phyloP scores from a whole-genome alignment of 1,140 invertebrate genomes.

The Musca domestica region DNA sequence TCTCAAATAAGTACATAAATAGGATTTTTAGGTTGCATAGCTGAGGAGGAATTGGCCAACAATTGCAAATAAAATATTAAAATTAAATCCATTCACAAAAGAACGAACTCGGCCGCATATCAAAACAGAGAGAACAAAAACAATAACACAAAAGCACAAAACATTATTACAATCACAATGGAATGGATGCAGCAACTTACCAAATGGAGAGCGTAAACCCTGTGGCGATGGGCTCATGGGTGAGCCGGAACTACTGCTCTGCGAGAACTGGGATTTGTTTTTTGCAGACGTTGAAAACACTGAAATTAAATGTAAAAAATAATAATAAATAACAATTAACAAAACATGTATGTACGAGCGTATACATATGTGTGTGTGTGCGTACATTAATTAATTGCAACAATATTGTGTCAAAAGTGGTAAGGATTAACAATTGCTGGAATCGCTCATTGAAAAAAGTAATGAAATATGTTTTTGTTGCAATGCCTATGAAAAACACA shows the following conservation, averaged over 20 bases:
- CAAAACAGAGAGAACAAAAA: background rate
- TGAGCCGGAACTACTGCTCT: slow-evolving; percentile 18
- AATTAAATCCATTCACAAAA: background rate
- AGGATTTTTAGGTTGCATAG: too few relatives aligned
- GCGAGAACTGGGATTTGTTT: slow-evolving; percentile 5
- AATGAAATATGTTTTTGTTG: too few relatives aligned
- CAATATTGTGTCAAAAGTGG: too few relatives aligned
- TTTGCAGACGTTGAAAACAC: slow-evolving; percentile 23
- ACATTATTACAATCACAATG: background rate
- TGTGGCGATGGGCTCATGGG: background rate
- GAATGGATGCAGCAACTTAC: background rate
- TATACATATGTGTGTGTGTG: too few relatives aligned
- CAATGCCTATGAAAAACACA: too few relatives aligned
- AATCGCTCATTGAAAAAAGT: too few relatives aligned
- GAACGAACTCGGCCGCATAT: background rate
- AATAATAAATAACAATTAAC: background rate
- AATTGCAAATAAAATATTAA: background rate
- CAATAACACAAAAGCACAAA: background rate
- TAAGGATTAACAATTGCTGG: too few relatives aligned
- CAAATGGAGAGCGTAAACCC: background rate
- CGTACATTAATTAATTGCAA: too few relatives aligned
- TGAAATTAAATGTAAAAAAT: slow-evolving; percentile 7
- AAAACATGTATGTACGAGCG: too few relatives aligned
- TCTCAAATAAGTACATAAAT: too few relatives aligned
- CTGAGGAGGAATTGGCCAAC: background rate